Evolutionary conservation across 37 sponge, comb jelly and placozoan genomes (phyloP), one percentile per base, ranked within the genome.

Genomic region (Ephydatia muelleri): DNA sequence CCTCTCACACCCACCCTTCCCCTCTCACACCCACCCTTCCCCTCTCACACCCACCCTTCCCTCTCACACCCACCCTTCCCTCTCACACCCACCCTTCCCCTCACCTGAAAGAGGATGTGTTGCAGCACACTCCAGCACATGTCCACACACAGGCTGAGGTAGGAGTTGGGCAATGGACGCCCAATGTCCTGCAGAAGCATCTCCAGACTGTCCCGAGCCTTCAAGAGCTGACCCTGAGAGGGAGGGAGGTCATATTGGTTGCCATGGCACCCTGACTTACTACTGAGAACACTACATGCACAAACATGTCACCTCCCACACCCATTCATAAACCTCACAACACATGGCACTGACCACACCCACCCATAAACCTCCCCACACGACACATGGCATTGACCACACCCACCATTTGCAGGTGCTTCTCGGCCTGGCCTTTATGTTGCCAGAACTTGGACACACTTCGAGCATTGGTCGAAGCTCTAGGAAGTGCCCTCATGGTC

Each of bases 41-140:
- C 19, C 80, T 25, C 27, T 25, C 49, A 64, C 68, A n/a, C 68
- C 67, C n/a, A 47, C 25, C 35, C 25, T 38, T 39, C 14, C 27
- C 72, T 40, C 68, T 38, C 31, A 21, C 38, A 9, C 81, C 21
- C 6, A 28, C 30, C 68, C 25, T 38, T 39, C 14, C 27, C 72
- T 40, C 68, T 38, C 31, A 21, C 38, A 9, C 81, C 21, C 6
- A 28, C 30, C n/a, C 28, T 48, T 12, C 25, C 2, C 30, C 34
- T 28, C 27, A 92, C 85, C 73, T 88, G 79, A 66, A 85, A 82
- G 14, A 88, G 67, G 12, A 86, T 2, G 37, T 92, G 89, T 0
- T 70, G 85, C 80, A 90, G 12, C 0, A 76, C 21, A n/a, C 73
- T 83, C 94, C 94, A 94, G 28, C 85, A 33, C 25, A 94, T 85